Evolutionary conservation across 2,113 vertebrate species (phyloP).

Genomic region (Ovibos moschatus): DNA sequence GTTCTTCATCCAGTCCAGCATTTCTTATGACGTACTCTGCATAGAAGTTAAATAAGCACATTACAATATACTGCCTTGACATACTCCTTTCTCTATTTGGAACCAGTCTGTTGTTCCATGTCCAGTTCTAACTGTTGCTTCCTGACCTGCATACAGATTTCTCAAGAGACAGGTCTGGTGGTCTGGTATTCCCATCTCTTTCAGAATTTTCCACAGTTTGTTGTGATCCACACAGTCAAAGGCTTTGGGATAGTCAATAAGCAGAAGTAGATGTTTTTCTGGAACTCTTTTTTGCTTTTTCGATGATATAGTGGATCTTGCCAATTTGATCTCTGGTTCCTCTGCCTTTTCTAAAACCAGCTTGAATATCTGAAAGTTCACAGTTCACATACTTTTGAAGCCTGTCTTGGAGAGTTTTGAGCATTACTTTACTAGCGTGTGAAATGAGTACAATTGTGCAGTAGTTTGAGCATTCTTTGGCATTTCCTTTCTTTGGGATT

Average conservation of each 20-base stretch:
- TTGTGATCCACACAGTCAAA: not conserved
- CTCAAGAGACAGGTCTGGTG: not conserved
- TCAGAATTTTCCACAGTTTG: not conserved
- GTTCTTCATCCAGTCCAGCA: not conserved
- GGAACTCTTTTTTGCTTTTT: not conserved
- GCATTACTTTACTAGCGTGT: not conserved
- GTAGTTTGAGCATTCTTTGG: not conserved
- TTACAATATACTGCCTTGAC: not conserved
- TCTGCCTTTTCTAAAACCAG: not conserved
- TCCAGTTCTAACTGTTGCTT: not conserved
- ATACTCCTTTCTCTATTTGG: not conserved
- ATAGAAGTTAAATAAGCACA: not conserved
- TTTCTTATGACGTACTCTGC: not conserved
- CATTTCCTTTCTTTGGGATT: not conserved
- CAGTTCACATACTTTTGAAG: not conserved
- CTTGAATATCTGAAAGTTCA: not conserved
- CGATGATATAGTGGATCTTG: fast-evolving
- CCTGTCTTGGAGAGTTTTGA: not conserved
- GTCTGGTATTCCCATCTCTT: not conserved
- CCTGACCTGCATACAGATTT: not conserved
- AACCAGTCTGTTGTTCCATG: not conserved
- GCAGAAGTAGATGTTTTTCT: not conserved
- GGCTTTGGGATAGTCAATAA: not conserved
- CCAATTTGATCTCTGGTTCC: not conserved
- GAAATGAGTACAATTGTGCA: not conserved